A percentile compares a stretch with the other conserved stretches of the same genome.
These are phyloP conservation scores for Empidonax traillii DNA, from an alignment of 2,113 vertebrate genomes.

Conservation along the genomic window DNA sequence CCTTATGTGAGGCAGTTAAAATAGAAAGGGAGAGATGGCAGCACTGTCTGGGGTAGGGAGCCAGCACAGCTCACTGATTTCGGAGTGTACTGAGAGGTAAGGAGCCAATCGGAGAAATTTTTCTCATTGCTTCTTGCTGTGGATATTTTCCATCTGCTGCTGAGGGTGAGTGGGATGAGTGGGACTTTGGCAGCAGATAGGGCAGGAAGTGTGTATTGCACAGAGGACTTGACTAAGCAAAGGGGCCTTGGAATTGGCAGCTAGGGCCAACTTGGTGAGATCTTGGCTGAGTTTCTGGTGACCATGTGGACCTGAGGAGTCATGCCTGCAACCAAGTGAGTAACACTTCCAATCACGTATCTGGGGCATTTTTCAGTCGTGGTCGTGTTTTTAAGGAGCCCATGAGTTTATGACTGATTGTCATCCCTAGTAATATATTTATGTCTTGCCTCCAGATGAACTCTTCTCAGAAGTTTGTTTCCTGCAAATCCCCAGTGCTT, in stretches of 20 bases:
- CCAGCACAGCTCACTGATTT: neutral
- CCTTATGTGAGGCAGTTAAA: constrained; percentile 36
- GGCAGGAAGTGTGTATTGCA: constrained; percentile 10
- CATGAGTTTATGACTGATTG: neutral
- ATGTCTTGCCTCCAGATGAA: neutral
- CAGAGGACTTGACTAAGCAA: neutral
- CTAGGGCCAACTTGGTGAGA: neutral
- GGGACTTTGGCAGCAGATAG: constrained; percentile 31
- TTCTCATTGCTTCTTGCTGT: neutral
- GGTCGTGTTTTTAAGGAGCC: neutral
- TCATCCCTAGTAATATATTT: constrained; percentile 1
- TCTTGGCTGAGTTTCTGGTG: constrained; percentile 28
- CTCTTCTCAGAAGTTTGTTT: neutral
- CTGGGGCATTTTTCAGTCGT: neutral
- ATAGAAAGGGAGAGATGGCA: constrained; percentile 21
- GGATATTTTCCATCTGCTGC: constrained; percentile 41
- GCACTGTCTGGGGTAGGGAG: neutral
- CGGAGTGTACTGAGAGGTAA: neutral
- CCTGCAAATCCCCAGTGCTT: neutral
- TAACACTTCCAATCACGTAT: neutral
- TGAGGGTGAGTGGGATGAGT: constrained; percentile 7
- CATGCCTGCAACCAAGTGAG: neutral
- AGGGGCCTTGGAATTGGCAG: neutral
- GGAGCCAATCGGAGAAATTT: neutral
- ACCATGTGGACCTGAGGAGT: neutral